Conservation (phyloP, 2,888 invertebrate genomes). For the Troides helena region DNA sequence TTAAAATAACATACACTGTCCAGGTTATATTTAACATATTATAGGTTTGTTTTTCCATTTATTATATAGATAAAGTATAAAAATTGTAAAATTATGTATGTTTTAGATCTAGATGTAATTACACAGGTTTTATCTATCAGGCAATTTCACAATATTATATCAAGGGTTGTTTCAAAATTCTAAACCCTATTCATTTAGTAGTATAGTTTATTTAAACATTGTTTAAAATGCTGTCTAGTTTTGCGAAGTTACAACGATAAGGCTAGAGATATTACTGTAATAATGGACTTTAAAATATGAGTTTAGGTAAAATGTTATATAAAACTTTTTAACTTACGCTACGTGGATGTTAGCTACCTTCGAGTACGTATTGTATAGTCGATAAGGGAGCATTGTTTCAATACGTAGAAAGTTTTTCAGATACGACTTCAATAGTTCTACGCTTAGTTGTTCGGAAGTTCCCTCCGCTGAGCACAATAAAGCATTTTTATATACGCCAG, state of each 20-base stretch:
- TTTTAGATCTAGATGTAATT: too few relatives aligned
- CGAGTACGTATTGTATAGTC: neutral
- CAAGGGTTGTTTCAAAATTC: too few relatives aligned
- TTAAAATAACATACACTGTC: neutral
- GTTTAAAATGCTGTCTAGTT: too few relatives aligned
- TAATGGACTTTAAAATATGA: neutral
- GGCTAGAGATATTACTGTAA: too few relatives aligned
- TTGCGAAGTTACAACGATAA: too few relatives aligned
- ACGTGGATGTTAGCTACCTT: neutral
- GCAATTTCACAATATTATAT: too few relatives aligned
- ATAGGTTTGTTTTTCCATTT: too few relatives aligned
- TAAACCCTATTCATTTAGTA: too few relatives aligned
- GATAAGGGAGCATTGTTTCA: conserved; percentile 8
- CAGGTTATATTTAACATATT: neutral
- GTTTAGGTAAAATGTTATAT: neutral
- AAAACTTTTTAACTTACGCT: neutral
- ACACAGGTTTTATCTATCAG: too few relatives aligned
- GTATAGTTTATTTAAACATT: too few relatives aligned
- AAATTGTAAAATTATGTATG: too few relatives aligned
- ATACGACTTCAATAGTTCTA: conserved; percentile 22
- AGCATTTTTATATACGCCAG: conserved; percentile 27
- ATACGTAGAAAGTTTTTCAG: conserved; percentile 21
- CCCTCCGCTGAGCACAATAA: conserved; percentile 23
- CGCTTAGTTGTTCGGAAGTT: conserved; percentile 24
- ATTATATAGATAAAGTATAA: too few relatives aligned